Evolutionary conservation across 2,113 vertebrate species (phyloP), one percentile per base, ranked within the genome.

Genomic region (Cephalopterus ornatus): DNA sequence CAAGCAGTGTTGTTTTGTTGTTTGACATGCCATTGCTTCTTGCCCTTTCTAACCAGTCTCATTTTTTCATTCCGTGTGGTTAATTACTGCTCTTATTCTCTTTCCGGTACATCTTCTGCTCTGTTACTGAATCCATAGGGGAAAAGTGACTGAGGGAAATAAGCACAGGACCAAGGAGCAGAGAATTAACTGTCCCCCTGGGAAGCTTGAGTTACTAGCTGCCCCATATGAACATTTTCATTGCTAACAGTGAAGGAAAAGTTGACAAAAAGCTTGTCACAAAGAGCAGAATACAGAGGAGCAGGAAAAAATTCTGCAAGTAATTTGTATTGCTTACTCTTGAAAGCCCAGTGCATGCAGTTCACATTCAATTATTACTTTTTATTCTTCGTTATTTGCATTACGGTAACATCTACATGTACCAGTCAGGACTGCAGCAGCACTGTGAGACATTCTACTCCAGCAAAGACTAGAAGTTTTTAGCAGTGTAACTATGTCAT

Each of bases 171-270:
- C 97, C 97, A 96, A 97, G 97, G 92, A 97, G 96, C 97, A 95
- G 96, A 97, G 97, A 97, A 98, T 98, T 98, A 98, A 97, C 95
- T 93, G 92, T 93, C 98, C 98, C 98, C 94, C 47, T 59, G 81
- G 98, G 98, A 97, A 96, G 96, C 97, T 99, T 98, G 61, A 96
- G 98, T 99, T 99, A 98, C 98, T 97, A 91, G 96, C 97, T 95
- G 97, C 78, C 65, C 80, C 90, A 93, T 71, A 74, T 41, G 93
- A 80, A 92, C 94, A 61, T 95, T 96, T 94, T 88, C 92, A 65
- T 78, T 88, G 88, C 88, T 91, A 93, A 70, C 58, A 76, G 83
- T 71, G 71, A 95, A 91, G 95, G 97, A 97, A 98, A 99, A 98
- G 83, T 92, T 96, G 95, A 95, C 92, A 98, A 98, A 98, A 98